Evolutionary conservation across 2,888 invertebrate genomes (phyloP), one percentile per base, ranked within the genome.

Genomic region (Kuschelorhynchus macadamiae): DNA sequence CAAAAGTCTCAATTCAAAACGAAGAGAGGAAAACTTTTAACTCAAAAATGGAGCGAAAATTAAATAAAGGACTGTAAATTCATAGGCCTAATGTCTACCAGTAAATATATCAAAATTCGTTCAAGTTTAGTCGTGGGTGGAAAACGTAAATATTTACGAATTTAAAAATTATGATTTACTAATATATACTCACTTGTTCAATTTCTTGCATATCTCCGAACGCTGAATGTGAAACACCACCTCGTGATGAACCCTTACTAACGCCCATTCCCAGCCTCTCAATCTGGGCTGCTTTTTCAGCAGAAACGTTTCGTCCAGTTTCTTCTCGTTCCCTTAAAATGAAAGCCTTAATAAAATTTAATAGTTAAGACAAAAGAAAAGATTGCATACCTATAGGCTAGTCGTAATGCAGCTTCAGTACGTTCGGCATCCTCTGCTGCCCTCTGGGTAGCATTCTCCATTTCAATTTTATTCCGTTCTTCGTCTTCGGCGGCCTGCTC

Each of bases 181-280:
- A 25, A 25, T 5, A 25, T 5, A 25, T 42, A 41, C 62, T 55
- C 60, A 71, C 92, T 85, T 97, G 97, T 80, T 95, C 92, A 79
- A 98, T 95, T 17, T 88, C 88, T 80, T 93, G 90, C 96, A 98
- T 97, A 82, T 96, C 97, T 62, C 90, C 91, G 59, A 94, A 81
- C 9, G 95, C 96, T 9, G 96, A 96, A 86, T 96, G 96, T 71
- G 92, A 93, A 9, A 92, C 88, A 57, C 89, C 91, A 44, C 89
- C 89, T 74, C 53, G 82, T 75, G n/a, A n/a, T n/a, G 69, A 87
- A 53, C 89, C 91, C 46, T 89, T 89, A 74, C 66, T 87, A 76
- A 91, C 90, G 67, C 94, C 97, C 94, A 98, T 97, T 76, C 98
- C 98, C 47, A 98, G 89, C 52, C 98, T 88, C 83, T 98, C 97